Evolutionary conservation across 2,888 invertebrate genomes (phyloP), one percentile per base, ranked within the genome.

Genomic region (Leptinotarsa rubiginosa): DNA sequence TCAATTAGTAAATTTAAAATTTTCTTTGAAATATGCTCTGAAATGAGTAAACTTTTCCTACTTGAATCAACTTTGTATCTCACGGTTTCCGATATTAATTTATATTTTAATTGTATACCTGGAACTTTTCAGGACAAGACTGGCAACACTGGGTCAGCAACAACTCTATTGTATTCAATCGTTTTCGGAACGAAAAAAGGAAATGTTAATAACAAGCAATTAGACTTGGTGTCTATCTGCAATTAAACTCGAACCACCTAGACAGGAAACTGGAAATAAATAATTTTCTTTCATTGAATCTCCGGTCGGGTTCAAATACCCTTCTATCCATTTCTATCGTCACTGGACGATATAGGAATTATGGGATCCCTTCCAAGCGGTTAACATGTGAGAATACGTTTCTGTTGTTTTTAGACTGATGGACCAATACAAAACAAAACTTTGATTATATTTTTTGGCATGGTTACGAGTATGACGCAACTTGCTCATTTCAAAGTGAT

Each of bases 251-350:
- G 59, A 69, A 75, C 65, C 71, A 65, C 72, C 72, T 64, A 54
- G 69, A 69, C 76, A 76, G 76, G 76, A 76, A 76, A 76, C 72
- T 71, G 69, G 66, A 65, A 76, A 74, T 74, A 72, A 66, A 76
- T 74, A 65, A 70, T 66, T 65, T 74, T 69, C 69, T 65, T 75
- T 76, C 67, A 76, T 76, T 76, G n/a, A 76, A 76, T 76, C 74
- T 76, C 76, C 76, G 74, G 74, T 76, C 65, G 52, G 52, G 49
- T 20, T 69, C 52, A 62, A 62, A 62, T 62, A 31, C 62, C n/a
- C 62, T 31, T 62, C n/a, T 41, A n/a, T 41, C 41, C 41, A n/a
- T 62, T 62, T 62, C 62, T 31, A 62, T 62, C 62, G 12, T 62
- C 41, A 41, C n/a, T 62, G 31, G 62, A 41, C 31, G 16, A 31